Evolutionary conservation across 1,140 invertebrate species (phyloP), one percentile per base, ranked within the genome.

Genomic region (Gonioctena quinquepunctata): DNA sequence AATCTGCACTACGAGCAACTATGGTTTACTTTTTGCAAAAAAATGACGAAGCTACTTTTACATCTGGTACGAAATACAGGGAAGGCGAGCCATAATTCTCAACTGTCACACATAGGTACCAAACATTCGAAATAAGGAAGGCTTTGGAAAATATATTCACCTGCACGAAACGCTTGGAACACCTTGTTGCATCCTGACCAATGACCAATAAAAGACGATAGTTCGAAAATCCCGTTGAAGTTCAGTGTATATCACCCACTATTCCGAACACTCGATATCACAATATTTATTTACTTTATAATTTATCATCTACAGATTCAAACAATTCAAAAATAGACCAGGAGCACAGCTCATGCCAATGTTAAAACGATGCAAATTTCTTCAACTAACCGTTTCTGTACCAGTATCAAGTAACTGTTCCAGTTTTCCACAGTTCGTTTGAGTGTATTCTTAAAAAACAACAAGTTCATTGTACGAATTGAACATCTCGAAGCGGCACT

Each of bases 381-480:
- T 42, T 42, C 0, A 42, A 42, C 33, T 42, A 42, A 42, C 33
- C 33, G 33, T n/a, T 42, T 42, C 33, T 11, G 33, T 13, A 42
- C 33, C 2, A 42, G 33, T 42, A 42, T 13, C 33, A n/a, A 42
- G 33, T 42, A 42, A 42, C 33, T 42, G 33, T 42, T 42, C 33
- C 33, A 42, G 33, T 42, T 42, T 42, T 42, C 33, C 8, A 42
- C 33, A 25, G 25, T 57, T 19, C 54, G 54, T 57, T 57, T 22
- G 8, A 57, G 19, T 57, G 54, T 74, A 68, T 68, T 66, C 52
- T 71, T 61, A 7, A 62, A 42, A 56, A 60, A 69, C 42, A 68
- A 69, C 42, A 68, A 71, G 72, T 76, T 76, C 74, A 74, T 76
- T 76, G 72, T 76, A 76, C 72, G 28, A 66, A 66, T 57, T 76